phyloP scores from a whole-genome alignment of 2,113 vertebrate genomes.

The Pelvicachromis taeniatus region DNA sequence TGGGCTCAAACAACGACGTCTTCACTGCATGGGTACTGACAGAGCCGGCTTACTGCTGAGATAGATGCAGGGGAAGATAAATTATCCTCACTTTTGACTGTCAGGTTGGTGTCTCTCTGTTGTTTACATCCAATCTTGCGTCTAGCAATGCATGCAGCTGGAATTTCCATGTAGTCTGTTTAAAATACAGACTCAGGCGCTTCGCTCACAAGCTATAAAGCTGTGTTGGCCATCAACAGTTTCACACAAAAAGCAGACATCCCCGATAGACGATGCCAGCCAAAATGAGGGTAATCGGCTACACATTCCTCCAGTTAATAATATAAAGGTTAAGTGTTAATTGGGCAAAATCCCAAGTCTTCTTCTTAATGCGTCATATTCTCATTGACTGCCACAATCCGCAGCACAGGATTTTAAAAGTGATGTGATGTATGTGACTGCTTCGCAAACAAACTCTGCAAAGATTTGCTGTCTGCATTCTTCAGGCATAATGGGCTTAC shows the following conservation, averaged over 20 bases:
- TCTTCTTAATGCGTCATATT: neutral
- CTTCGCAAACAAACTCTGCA: neutral
- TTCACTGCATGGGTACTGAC: conserved; percentile 6
- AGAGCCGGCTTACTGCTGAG: neutral
- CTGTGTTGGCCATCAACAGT: neutral
- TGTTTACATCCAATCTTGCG: neutral
- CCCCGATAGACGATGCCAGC: neutral
- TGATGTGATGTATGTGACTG: neutral
- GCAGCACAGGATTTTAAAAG: neutral
- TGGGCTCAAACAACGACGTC: conserved; percentile 24
- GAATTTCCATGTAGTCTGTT: neutral
- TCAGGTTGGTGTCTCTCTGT: neutral
- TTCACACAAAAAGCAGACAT: neutral
- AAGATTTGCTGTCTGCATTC: conserved; percentile 4
- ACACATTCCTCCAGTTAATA: conserved; percentile 9
- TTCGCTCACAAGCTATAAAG: neutral
- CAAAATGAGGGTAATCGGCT: conserved; percentile 5
- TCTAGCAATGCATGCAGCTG: neutral
- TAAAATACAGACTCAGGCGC: neutral
- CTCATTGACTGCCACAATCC: neutral
- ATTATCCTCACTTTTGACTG: conserved; percentile 26
- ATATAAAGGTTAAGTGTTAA: conserved; percentile 40
- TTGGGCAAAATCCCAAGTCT: conserved; percentile 11
- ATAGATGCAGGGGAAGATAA: neutral
- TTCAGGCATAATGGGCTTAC: conserved; percentile 1